Evolutionary conservation across 2,113 vertebrate genomes (phyloP).

Genomic region (Promerops cafer): DNA sequence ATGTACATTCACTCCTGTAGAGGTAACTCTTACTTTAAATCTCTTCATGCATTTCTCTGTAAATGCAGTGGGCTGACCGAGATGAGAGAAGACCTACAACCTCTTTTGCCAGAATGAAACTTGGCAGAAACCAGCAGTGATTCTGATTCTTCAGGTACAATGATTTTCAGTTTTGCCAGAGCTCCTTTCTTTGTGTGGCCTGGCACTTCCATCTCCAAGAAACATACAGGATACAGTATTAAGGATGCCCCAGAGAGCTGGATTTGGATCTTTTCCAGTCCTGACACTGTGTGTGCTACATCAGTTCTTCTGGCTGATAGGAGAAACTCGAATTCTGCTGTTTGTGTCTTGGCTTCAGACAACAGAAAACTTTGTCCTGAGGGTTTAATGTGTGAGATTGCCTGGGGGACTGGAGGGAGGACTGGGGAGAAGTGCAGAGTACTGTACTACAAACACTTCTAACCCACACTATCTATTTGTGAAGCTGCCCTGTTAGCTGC

Average conservation of each 20-base stretch:
- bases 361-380: neutral
- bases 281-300: neutral
- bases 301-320: neutral
- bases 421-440: accelerated
- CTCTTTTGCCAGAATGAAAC: neutral
- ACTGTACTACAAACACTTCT: neutral
- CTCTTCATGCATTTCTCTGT: neutral
- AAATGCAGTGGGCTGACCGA: neutral
- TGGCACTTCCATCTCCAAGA: neutral
- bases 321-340: neutral
- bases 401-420: accelerated
- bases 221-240: neutral
- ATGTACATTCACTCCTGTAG: conserved; percentile 22
- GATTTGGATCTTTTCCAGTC: neutral
- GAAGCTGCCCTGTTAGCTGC: neutral
- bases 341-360: neutral
- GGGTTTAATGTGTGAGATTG: neutral
- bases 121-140: neutral
- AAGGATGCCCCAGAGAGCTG: neutral
- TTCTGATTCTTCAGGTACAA: neutral
- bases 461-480: neutral
- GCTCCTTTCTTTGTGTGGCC: neutral
- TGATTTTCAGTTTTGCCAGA: neutral
- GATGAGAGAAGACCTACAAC: neutral
- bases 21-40: conserved; percentile 30